A percentile compares a stretch with the other conserved stretches of the same genome.
Conservation (phyloP, 2,797 vertebrate species). For the Enoplosus armatus region DNA sequence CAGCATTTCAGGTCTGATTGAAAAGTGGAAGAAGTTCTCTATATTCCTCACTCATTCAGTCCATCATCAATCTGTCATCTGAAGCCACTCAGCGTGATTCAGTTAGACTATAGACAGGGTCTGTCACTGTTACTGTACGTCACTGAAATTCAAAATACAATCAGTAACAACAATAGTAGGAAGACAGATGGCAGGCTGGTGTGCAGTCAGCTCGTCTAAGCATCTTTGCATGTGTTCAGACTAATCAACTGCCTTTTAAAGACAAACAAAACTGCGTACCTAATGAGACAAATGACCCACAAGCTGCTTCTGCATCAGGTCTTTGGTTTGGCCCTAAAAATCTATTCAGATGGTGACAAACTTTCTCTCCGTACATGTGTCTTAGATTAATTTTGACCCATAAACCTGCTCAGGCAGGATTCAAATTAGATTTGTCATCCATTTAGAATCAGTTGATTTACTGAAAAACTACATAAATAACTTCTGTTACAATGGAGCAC, state of each 20-base stretch:
- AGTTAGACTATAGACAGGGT: slow-evolving; percentile 10
- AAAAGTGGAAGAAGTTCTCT: not conserved
- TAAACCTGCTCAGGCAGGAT: not conserved
- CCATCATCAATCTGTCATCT: slow-evolving; percentile 45
- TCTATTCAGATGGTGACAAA: not conserved
- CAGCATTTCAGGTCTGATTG: not conserved
- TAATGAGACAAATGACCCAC: not conserved
- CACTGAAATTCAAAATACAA: slow-evolving; percentile 71
- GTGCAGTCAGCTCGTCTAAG: slow-evolving; percentile 31
- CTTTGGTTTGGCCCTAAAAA: not conserved
- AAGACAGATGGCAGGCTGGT: slow-evolving; percentile 64
- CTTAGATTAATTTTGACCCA: not conserved
- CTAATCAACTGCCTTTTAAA: slow-evolving; percentile 34
- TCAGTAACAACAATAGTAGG: slow-evolving; percentile 75
- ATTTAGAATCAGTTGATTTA: not conserved
- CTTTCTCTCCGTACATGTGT: not conserved
- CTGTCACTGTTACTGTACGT: slow-evolving; percentile 22
- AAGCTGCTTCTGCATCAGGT: not conserved
- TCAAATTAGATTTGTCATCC: not conserved
- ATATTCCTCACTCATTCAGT: slow-evolving; percentile 20
- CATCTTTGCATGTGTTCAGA: slow-evolving; percentile 26
- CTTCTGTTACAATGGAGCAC: not conserved
- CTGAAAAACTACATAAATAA: not conserved
- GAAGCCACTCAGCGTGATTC: slow-evolving; percentile 17
- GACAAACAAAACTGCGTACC: not conserved